A percentile compares a stretch with the other conserved stretches of the same genome.
Evolutionary conservation across 2,888 invertebrate species (phyloP).

Genomic region (Magallana nippona): DNA sequence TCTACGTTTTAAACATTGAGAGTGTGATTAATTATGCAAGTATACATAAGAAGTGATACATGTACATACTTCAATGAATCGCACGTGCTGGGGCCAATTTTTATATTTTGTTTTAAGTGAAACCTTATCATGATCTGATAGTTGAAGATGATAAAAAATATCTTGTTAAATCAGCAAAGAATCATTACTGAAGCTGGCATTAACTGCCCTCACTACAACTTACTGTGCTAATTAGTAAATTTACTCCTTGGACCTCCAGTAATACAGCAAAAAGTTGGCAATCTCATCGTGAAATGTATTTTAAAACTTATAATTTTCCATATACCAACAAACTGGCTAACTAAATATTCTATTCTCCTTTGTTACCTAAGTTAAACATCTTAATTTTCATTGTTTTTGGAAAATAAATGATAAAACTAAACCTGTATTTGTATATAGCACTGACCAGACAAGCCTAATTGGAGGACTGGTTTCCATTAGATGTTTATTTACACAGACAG

Average conservation of each 20-base stretch:
- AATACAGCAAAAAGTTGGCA: no score
- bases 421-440: background rate
- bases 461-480: background rate
- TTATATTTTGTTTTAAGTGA: conserved; percentile 11
- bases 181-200: background rate
- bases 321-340: no score
- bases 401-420: background rate
- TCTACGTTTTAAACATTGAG: background rate
- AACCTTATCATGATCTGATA: conserved; percentile 19
- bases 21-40: conserved; percentile 24
- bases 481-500: conserved; percentile 20
- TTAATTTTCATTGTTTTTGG: no score
- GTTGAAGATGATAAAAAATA: conserved; percentile 6
- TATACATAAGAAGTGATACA: conserved; percentile 14
- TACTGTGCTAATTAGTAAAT: background rate
- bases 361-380: no score
- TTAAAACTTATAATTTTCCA: no score
- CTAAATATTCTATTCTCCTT: no score
- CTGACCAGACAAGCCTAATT: background rate
- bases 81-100: background rate
- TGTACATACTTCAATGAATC: background rate
- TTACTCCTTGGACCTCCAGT: no score
- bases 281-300: no score
- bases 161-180: background rate
- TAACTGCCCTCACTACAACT: background rate